Conservation (phyloP, 1,140 invertebrate genomes). For the Chionoecetes opilio region DNA sequence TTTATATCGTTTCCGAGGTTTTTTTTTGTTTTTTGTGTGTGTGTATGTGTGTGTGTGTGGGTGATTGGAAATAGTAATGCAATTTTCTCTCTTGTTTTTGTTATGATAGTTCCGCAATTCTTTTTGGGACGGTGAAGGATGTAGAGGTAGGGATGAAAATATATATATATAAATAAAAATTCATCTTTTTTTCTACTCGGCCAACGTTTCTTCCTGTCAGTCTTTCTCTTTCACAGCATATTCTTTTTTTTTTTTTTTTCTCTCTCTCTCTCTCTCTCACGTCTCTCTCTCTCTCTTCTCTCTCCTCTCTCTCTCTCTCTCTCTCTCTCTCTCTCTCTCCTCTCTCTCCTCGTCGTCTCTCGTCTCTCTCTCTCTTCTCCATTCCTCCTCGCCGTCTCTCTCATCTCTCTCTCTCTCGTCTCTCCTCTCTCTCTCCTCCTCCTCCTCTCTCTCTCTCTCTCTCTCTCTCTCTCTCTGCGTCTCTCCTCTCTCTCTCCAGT, state of each 20-base stretch:
- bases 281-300: neutral
- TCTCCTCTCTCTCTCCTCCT: neutral
- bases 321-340: neutral
- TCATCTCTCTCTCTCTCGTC: neutral
- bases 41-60: neutral
- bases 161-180: no score
- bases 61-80: neutral
- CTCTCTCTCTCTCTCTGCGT: neutral
- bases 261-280: neutral
- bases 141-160: no score
- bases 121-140: no score
- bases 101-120: neutral
- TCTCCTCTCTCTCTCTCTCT: neutral
- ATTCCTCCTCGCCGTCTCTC: neutral
- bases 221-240: no score
- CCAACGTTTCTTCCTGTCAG: no score
- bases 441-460: neutral
- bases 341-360: neutral
- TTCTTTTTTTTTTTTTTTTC: no score
- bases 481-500: conserved; percentile 18
- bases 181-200: no score
- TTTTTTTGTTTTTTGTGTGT: neutral
- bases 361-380: neutral
- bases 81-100: neutral
- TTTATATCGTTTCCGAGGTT: neutral